These are phyloP conservation scores for Melanotaenia parkinsoni DNA, from an alignment of 2,797 vertebrate genomes.

Conservation along the genomic window DNA sequence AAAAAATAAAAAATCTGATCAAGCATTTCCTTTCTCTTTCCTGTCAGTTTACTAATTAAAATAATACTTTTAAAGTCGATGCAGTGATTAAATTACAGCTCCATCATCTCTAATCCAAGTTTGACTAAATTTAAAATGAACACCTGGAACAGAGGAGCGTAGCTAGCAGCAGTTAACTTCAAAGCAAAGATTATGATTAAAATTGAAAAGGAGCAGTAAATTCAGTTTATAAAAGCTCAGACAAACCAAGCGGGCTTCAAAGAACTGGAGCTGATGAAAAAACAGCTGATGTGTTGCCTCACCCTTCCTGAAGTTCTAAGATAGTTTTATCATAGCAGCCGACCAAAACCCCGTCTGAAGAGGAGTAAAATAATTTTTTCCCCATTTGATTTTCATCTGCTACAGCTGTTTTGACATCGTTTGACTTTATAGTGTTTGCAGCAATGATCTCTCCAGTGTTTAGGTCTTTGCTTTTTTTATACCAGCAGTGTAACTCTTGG, in stretches of 20 bases:
- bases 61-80: conserved; percentile 24
- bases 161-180: conserved; percentile 22
- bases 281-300: conserved; percentile 5
- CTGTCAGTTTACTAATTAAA: conserved; percentile 28
- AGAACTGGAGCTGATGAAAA: conserved; percentile 1
- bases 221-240: not conserved
- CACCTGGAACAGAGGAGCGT: conserved; percentile 21
- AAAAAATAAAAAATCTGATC: not conserved
- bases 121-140: conserved; percentile 25
- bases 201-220: conserved; percentile 26
- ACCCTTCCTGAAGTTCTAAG: not conserved
- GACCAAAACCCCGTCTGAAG: not conserved
- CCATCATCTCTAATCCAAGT: conserved; percentile 21
- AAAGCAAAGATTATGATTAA: conserved; percentile 31
- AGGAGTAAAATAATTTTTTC: not conserved
- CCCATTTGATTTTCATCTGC: not conserved
- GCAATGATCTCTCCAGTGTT: not conserved
- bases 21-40: not conserved
- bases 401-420: not conserved
- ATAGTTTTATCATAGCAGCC: not conserved
- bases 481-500: conserved; percentile 1
- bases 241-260: conserved; percentile 9
- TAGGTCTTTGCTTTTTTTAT: not conserved
- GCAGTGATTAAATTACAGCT: conserved; percentile 14
- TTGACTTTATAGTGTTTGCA: not conserved